Base-by-base conservation (phyloP, 2,888 invertebrate species). In the Notodonta dromedarius region DNA sequence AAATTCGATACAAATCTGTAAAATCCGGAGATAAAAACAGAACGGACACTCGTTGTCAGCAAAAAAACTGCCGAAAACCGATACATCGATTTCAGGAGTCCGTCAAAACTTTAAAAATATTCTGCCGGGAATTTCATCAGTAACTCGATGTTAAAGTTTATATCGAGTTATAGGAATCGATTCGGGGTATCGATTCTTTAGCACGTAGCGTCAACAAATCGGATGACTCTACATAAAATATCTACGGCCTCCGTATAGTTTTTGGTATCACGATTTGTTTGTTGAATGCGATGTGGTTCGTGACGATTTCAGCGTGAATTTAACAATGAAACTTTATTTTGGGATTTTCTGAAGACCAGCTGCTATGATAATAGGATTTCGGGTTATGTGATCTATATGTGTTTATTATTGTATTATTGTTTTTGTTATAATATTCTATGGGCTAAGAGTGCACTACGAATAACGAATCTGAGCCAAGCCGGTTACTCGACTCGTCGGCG, bases 201-300 rank as follows among this genome's bases (percentile, higher is more conserved):
- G 71, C 80, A 79, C 80, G 79, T 77, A 60, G 61, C 59, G 64
- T 56, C 72, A 64, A 77, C 78, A 79, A 79, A 80, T 80, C 77
- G 73, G 65, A 71, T 73, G 76, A 35, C 35, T 35, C 35, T 35
- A 7, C 35, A 4, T 35, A 35, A 2, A 7, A 35, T 6, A 35
- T 73, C 74, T 70, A 65, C 65, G 57, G 73, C 60, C 71, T 74
- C 73, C 69, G 72, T 74, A 62, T 40, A 57, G 54, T 63, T 65
- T 70, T 72, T 59, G 13, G 55, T 60, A 61, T 63, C 42, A 61
- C 60, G 65, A 44, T 57, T 57, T 53, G 69, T 69, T 70, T 71
- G 60, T 71, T 71, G 59, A 70, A 62, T 57, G 55, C 60, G n/a
- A 3, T 53, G 60, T 53, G 39, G 62, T 71, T 57, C 61, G 69